A percentile compares a stretch with the other conserved stretches of the same genome.
phyloP scores from a whole-genome alignment of 1,140 invertebrate genomes.

The Drosophila lacertosa region DNA sequence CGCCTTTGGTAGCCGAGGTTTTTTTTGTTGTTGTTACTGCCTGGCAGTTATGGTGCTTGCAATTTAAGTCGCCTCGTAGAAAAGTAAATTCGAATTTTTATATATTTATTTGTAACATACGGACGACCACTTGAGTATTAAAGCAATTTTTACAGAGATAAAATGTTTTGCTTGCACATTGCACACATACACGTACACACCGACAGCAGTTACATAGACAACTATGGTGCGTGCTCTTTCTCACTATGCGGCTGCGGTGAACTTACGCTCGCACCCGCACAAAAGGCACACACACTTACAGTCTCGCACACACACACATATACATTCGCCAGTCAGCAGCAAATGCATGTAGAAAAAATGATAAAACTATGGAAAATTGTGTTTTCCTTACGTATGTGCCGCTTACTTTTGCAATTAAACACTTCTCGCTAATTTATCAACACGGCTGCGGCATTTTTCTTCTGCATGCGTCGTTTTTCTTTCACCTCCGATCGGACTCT shows the following conservation, averaged over 20 bases:
- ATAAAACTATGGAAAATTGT: slow-evolving; percentile 40
- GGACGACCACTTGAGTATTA: slow-evolving; percentile 24
- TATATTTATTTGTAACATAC: slow-evolving; percentile 15
- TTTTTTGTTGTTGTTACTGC: slow-evolving; percentile 36
- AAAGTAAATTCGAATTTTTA: slow-evolving; percentile 5
- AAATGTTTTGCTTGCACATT: slow-evolving; percentile 74
- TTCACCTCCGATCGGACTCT: slow-evolving; percentile 43
- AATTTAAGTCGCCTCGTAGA: slow-evolving; percentile 16
- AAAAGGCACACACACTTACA: slow-evolving; percentile 31
- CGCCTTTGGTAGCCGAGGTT: slow-evolving; percentile 32
- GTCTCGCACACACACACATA: slow-evolving; percentile 18
- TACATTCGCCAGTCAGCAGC: slow-evolving; percentile 21
- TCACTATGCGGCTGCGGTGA: slow-evolving; percentile 40
- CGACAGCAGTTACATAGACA: slow-evolving; percentile 55
- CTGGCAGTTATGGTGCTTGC: slow-evolving; percentile 16
- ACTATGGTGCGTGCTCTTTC: slow-evolving; percentile 60
- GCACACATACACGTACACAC: slow-evolving; percentile 41
- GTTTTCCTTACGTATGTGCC: slow-evolving; percentile 33
- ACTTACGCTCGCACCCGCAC: slow-evolving; percentile 44
- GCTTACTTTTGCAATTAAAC: slow-evolving; percentile 68
- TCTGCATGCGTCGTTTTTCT: slow-evolving; percentile 49
- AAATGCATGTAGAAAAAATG: slow-evolving; percentile 50
- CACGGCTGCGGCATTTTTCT: slow-evolving; percentile 53
- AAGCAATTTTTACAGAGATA: slow-evolving; percentile 38
- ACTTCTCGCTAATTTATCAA: slow-evolving; percentile 62